Evolutionary conservation across 2,888 invertebrate species (phyloP).

Genomic region (Leptarthrus brevirostris): DNA sequence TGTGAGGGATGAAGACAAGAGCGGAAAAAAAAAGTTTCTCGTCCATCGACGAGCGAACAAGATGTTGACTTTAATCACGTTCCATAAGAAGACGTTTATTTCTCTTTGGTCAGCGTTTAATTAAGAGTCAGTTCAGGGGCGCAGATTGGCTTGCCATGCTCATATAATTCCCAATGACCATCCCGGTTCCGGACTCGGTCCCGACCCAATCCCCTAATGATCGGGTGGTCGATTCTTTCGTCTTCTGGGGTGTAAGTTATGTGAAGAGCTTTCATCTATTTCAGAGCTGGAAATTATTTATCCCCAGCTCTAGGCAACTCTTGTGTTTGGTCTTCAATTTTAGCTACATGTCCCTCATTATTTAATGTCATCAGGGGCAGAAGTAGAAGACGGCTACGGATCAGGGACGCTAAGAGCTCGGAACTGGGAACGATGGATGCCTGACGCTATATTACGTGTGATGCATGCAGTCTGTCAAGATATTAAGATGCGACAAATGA

Average conservation of each 20-base stretch:
- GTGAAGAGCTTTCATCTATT: slow-evolving; percentile 48
- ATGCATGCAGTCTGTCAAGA: slow-evolving; percentile 49
- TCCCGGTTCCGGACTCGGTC: too few relatives aligned
- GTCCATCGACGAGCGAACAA: slow-evolving; percentile 53
- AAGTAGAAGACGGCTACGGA: neutral
- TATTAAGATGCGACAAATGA: slow-evolving; percentile 49
- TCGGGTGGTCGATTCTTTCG: slow-evolving; percentile 40
- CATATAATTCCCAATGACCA: neutral
- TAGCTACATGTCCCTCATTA: slow-evolving; percentile 54
- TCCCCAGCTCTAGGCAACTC: slow-evolving; percentile 17
- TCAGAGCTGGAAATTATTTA: slow-evolving; percentile 46
- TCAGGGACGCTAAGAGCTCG: neutral
- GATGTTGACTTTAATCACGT: slow-evolving; percentile 56
- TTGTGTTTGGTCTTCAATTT: slow-evolving; percentile 50
- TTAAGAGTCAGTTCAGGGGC: slow-evolving; percentile 55
- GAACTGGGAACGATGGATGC: neutral
- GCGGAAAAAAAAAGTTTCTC: slow-evolving; percentile 44
- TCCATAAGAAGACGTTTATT: slow-evolving; percentile 54
- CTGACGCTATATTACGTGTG: slow-evolving; percentile 36
- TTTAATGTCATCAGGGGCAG: slow-evolving; percentile 51
- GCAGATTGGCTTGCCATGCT: slow-evolving; percentile 45
- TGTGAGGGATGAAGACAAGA: slow-evolving; percentile 30
- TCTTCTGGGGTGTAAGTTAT: slow-evolving; percentile 30
- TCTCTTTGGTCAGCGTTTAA: slow-evolving; percentile 55
- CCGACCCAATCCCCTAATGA: slow-evolving; percentile 27